Conservation (phyloP, 2,888 invertebrate genomes). For the Tachina lurida region DNA sequence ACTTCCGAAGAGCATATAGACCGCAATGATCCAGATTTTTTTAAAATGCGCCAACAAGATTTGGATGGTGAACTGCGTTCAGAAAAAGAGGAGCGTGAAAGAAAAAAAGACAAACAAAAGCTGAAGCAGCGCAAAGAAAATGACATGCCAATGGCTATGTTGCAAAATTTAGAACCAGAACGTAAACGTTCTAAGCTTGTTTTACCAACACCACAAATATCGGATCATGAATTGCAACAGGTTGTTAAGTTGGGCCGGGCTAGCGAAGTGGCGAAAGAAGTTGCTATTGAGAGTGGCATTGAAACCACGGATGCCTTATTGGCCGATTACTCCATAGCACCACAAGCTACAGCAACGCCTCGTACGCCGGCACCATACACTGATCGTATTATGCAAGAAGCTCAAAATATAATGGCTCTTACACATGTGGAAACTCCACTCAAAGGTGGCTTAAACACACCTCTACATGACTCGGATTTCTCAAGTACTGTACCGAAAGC, state of each 20-base stretch:
- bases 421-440: constrained; percentile 99
- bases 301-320: constrained; percentile 93
- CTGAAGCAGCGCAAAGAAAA: constrained; percentile 97
- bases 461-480: constrained; percentile 94
- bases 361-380: constrained; percentile 93
- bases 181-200: constrained; percentile 97
- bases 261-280: constrained; percentile 95
- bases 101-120: constrained; percentile 97
- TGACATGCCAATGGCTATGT: constrained; percentile 95
- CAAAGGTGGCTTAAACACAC: constrained; percentile 97
- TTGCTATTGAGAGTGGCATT: constrained; percentile 90
- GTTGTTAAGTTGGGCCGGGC: constrained; percentile 96
- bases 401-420: constrained; percentile 99
- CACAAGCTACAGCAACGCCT: constrained; percentile 88
- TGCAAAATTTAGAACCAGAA: constrained; percentile 93
- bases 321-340: constrained; percentile 94
- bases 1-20: constrained; percentile 95
- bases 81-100: constrained; percentile 96
- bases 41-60: constrained; percentile 94
- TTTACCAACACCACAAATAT: constrained; percentile 97
- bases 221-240: constrained; percentile 94
- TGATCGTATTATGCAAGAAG: constrained; percentile 95
- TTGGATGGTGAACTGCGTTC: constrained; percentile 95
- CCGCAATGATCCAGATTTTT: constrained; percentile 94
- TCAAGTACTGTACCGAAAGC: constrained; percentile 90